phyloP scores from a whole-genome alignment of 2,113 vertebrate genomes.

The Pithys albifrons region DNA sequence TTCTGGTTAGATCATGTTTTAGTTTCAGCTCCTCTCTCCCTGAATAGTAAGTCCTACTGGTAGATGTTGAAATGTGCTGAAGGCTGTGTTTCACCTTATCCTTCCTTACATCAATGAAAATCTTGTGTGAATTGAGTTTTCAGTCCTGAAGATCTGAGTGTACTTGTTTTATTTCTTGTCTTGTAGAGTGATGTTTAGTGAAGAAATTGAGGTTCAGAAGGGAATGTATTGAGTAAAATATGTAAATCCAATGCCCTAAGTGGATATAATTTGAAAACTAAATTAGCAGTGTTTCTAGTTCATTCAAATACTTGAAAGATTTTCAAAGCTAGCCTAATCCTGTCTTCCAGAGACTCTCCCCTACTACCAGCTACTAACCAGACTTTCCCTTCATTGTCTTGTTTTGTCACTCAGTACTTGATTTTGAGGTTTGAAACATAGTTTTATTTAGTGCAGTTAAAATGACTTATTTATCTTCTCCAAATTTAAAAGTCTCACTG shows the following conservation, averaged over 20 bases:
- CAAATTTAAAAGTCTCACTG: neutral
- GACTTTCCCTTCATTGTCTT: neutral
- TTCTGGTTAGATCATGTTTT: slow-evolving; percentile 22
- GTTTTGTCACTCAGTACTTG: neutral
- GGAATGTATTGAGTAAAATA: neutral
- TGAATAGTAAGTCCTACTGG: neutral
- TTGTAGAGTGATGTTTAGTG: neutral
- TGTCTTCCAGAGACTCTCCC: neutral
- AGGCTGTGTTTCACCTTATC: neutral
- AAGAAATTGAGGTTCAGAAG: neutral
- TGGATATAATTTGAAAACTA: slow-evolving; percentile 44
- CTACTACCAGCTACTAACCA: neutral
- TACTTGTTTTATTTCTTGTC: neutral
- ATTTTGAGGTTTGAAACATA: neutral
- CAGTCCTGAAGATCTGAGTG: neutral
- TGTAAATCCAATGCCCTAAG: neutral
- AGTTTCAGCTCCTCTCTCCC: neutral
- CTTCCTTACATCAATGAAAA: neutral
- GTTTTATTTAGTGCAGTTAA: neutral
- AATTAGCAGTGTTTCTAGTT: neutral
- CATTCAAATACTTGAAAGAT: neutral
- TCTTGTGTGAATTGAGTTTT: neutral
- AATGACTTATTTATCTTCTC: neutral
- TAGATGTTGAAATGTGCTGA: neutral
- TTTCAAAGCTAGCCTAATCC: neutral